Evolutionary conservation across 2,797 vertebrate genomes (phyloP), one percentile per base, ranked within the genome.

Genomic region (Rhynchonycteris naso): DNA sequence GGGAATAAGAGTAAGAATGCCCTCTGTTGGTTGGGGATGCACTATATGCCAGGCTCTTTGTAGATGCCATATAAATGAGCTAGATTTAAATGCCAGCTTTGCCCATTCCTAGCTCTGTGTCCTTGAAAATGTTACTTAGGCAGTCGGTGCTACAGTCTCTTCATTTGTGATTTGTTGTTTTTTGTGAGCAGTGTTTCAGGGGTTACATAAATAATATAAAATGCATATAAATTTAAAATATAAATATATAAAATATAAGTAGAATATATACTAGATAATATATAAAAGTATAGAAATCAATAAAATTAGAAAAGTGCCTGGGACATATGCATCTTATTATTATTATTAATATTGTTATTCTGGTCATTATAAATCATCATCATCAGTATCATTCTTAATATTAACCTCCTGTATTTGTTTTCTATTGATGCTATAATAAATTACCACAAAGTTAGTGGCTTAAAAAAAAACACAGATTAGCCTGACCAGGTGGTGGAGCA

Each of bases 151-250:
- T 43, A 69, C 63, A n/a, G 0, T 76, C 65, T 89, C 43, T 63
- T 92, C 47, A 84, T 56, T 8, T 84, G 13, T 15, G 80, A 96
- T 83, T 54, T 87, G 28, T 54, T 91, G 21, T 28, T 74, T 82
- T 68, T 68, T 63, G 26, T 61, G 26, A 80, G 14, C 2, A 26
- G 38, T 69, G 4, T 35, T 79, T 24, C n/a, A 5, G 90, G 26
- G 8, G 38, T 47, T 85, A 81, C 15, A 50, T 69, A 78, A 90
- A 63, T 83, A 74, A 66, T 16, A 61, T 35, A 82, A 94, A 43
- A 63, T 66, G 1, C 26, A 59, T 8, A 59, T 33, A 33, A 47
- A 52, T 74, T 1, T 79, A 56, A 90, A 95, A 85, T 76, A 66
- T 35, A 69, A 72, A 69, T 43, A 43, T 10, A 47, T 84, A 81